phyloP scores from a whole-genome alignment of 2,113 vertebrate genomes.

The Maccullochella peelii region DNA sequence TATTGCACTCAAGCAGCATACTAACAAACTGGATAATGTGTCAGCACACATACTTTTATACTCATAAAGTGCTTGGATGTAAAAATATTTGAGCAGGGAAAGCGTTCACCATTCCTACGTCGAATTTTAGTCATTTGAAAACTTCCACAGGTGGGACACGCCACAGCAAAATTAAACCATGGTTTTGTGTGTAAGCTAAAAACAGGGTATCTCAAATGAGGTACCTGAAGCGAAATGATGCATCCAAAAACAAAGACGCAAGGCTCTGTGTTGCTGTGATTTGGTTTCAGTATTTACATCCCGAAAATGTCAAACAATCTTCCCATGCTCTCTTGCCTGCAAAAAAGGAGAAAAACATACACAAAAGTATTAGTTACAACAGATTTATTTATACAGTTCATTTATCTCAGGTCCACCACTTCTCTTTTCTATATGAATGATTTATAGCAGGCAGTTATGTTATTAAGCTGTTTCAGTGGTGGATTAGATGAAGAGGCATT shows the following conservation, averaged over 20 bases:
- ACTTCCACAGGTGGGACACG: constrained; percentile 16
- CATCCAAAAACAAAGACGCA: constrained; percentile 39
- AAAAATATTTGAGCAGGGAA: constrained; percentile 57
- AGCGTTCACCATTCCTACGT: constrained; percentile 31
- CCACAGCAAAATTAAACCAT: constrained; percentile 45
- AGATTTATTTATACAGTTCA: constrained; percentile 2
- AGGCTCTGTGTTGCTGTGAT: constrained; percentile 48
- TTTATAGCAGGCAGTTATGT: constrained; percentile 11
- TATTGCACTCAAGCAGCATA: constrained; percentile 76
- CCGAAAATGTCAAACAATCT: constrained; percentile 77
- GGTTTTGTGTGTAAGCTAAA: constrained; percentile 41
- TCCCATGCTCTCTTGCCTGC: constrained; percentile 84
- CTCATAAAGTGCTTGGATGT: constrained; percentile 83
- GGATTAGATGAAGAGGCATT: constrained; percentile 44
- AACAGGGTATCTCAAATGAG: constrained; percentile 33
- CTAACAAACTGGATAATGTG: constrained; percentile 45
- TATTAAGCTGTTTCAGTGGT: constrained; percentile 14
- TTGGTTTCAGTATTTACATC: constrained; percentile 70
- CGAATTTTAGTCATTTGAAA: constrained; percentile 22
- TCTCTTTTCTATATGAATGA: constrained; percentile 13
- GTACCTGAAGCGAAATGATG: constrained; percentile 56
- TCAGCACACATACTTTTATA: constrained; percentile 54
- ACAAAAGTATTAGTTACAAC: constrained; percentile 10
- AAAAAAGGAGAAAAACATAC: constrained; percentile 37
- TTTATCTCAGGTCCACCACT: neutral